Conservation (phyloP, 2,888 invertebrate genomes). For the Chelonus formosanus region DNA sequence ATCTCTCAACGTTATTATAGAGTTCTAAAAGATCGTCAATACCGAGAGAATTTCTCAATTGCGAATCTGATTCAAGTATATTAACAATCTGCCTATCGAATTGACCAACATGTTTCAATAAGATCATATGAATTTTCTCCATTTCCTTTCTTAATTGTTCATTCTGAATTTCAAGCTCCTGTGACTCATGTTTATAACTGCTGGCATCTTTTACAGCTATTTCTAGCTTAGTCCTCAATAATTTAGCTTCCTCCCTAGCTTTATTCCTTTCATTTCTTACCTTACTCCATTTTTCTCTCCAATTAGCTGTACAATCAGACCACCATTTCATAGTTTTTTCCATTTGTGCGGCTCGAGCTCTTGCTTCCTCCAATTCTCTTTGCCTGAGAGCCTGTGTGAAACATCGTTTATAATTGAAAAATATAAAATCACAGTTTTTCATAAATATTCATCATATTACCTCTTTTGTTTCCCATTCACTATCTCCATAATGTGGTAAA, state of each 20-base stretch:
- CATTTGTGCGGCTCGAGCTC: conserved; percentile 96
- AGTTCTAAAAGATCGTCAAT: conserved; percentile 55
- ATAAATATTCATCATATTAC: conserved; percentile 57
- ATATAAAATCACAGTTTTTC: no score
- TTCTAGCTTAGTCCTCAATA: conserved; percentile 83
- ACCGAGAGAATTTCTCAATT: conserved; percentile 54
- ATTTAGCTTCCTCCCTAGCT: conserved; percentile 88
- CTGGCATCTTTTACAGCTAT: conserved; percentile 78
- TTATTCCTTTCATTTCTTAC: conserved; percentile 92
- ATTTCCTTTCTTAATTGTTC: conserved; percentile 81
- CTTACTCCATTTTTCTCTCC: conserved; percentile 96
- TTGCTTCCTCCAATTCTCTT: conserved; percentile 91
- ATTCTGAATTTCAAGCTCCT: conserved; percentile 80
- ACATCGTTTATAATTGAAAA: not conserved
- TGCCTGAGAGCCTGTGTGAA: conserved; percentile 69
- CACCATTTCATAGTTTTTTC: conserved; percentile 99
- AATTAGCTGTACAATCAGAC: conserved; percentile 97
- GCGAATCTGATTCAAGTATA: conserved; percentile 58
- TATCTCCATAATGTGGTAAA: conserved; percentile 73
- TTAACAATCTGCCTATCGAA: conserved; percentile 68
- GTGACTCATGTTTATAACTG: conserved; percentile 79
- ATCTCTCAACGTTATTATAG: conserved; percentile 53
- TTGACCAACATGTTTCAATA: conserved; percentile 76
- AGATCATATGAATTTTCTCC: conserved; percentile 77
- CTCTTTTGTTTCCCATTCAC: conserved; percentile 83